These are phyloP conservation scores for Rhabditoides inermis DNA, from an alignment of 2,888 invertebrate genomes.

Conservation along the genomic window DNA sequence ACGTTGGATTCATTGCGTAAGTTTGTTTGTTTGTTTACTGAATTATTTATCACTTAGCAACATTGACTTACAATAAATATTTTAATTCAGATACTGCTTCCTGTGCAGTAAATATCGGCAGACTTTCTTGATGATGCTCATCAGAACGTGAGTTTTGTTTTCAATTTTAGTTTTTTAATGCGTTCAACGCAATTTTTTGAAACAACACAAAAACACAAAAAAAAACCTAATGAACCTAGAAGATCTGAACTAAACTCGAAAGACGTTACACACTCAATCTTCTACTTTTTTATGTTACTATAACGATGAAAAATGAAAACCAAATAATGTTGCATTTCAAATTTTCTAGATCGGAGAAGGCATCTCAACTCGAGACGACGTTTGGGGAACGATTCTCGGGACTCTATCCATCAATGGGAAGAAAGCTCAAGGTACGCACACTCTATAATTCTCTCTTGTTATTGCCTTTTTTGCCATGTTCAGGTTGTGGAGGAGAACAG, in stretches of 20 bases:
- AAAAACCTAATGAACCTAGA: neutral
- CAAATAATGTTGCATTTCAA: neutral
- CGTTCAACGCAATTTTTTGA: neutral
- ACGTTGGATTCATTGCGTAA: conserved; percentile 16
- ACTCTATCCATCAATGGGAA: neutral
- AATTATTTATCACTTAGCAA: too few relatives aligned
- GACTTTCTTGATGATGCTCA: conserved; percentile 11
- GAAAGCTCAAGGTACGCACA: conserved; percentile 1
- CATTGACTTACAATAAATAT: too few relatives aligned
- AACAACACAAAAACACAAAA: neutral
- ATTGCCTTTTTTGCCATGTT: too few relatives aligned
- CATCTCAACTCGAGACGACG: conserved; percentile 9
- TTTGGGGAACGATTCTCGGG: conserved; percentile 8
- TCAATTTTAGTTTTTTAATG: neutral
- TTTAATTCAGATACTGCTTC: conserved; percentile 10
- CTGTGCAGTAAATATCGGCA: conserved; percentile 11
- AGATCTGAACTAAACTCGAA: too few relatives aligned
- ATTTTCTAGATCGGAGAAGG: conserved; percentile 8
- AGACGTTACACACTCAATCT: neutral
- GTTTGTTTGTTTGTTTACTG: too few relatives aligned
- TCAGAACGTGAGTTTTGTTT: conserved; percentile 5
- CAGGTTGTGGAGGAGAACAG: too few relatives aligned
- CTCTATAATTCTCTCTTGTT: too few relatives aligned
- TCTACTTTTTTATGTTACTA: neutral
- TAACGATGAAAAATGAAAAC: too few relatives aligned